Percentiles rank a stretch among this genome's conserved stretches.
phyloP scores from a whole-genome alignment of 1,140 invertebrate genomes.

The Eriocheir sinensis region DNA sequence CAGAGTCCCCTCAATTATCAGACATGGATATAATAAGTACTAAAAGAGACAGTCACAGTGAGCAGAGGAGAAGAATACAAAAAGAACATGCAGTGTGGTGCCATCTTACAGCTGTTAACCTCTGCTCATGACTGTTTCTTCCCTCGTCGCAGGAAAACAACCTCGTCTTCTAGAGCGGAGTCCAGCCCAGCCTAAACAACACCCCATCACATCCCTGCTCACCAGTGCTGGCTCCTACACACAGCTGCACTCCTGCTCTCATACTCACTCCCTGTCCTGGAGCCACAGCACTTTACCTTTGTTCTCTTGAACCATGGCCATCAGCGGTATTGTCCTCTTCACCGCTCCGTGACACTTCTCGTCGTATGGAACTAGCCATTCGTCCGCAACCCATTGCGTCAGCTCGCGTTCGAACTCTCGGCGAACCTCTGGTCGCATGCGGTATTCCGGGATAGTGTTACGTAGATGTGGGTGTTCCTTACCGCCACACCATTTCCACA shows the following conservation, averaged over 20 bases:
- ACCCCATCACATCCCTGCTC: conserved; percentile 46
- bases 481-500: background rate
- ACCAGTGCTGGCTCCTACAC: conserved; percentile 51
- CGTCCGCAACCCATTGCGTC: background rate
- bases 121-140: too few species aligned
- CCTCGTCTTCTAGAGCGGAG: conserved; percentile 50
- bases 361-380: background rate
- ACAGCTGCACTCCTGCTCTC: conserved; percentile 47
- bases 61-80: conserved; percentile 6
- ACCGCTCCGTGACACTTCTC: too few species aligned
- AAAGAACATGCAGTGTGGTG: background rate
- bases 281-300: conserved; percentile 6
- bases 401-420: background rate
- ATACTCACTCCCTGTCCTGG: conserved; percentile 55
- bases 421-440: background rate
- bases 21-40: too few species aligned
- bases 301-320: background rate
- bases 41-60: background rate
- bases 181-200: conserved; percentile 49
- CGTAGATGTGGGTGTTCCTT: background rate
- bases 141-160: conserved; percentile 77
- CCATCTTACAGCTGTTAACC: too few species aligned
- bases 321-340: background rate
- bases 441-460: background rate
- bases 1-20: too few species aligned